Evolutionary conservation across 2,797 vertebrate species (phyloP).

Genomic region (Rhadinocentrus ornatus): DNA sequence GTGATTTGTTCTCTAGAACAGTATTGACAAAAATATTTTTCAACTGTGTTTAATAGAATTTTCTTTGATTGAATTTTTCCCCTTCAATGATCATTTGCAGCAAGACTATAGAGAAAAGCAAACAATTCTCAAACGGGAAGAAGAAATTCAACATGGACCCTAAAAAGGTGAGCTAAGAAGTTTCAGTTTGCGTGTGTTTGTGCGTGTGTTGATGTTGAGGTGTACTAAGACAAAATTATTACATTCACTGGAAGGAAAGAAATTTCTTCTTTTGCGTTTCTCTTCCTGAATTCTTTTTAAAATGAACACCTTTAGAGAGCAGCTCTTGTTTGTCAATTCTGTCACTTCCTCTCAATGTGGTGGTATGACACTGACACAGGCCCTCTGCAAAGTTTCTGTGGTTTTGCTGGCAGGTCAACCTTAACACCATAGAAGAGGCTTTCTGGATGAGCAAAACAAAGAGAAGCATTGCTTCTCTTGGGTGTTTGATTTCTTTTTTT

Average conservation of each 20-base stretch:
- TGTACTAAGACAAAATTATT: too few species aligned
- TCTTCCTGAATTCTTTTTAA: neutral
- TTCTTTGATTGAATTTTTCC: neutral
- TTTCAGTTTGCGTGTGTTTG: too few species aligned
- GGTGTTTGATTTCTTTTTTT: neutral
- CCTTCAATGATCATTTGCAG: constrained; percentile 65
- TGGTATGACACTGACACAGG: neutral
- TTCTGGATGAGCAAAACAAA: neutral
- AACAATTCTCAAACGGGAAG: constrained; percentile 83
- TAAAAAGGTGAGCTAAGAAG: constrained; percentile 82
- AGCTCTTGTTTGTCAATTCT: neutral
- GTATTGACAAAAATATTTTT: neutral
- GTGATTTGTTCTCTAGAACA: neutral
- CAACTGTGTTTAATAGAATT: neutral
- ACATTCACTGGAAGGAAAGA: too few species aligned
- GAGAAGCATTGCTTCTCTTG: neutral
- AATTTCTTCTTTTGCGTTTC: neutral
- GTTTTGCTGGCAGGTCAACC: constrained; percentile 19
- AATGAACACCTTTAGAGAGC: neutral
- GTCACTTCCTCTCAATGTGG: constrained; percentile 37
- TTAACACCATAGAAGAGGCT: neutral
- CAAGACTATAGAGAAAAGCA: constrained; percentile 84
- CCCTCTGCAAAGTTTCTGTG: constrained; percentile 31
- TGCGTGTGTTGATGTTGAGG: neutral
- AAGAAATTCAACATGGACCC: constrained; percentile 98